Conservation (phyloP, 2,113 vertebrate genomes). For the Rhea americana region DNA sequence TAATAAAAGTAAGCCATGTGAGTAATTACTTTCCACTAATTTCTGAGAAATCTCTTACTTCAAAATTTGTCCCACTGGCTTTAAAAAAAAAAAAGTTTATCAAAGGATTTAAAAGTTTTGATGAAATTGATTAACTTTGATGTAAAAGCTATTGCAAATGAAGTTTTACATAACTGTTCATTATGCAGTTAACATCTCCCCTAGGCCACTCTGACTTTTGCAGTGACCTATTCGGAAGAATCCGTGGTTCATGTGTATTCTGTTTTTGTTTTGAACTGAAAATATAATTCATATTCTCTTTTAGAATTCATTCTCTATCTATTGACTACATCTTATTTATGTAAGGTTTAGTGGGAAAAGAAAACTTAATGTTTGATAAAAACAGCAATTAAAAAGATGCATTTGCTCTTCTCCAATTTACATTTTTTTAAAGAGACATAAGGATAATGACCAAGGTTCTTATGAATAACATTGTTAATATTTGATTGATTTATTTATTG, state of each 20-base stretch:
- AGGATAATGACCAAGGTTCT: constrained; percentile 44
- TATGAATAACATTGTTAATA: constrained; percentile 25
- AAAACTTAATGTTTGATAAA: neutral
- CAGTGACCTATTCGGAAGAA: neutral
- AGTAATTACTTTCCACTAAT: constrained; percentile 25
- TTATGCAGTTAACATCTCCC: neutral
- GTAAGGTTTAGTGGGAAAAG: neutral
- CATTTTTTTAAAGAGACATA: neutral
- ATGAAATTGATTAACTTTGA: neutral
- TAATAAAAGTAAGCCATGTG: constrained; percentile 26
- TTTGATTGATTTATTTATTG: constrained; percentile 44
- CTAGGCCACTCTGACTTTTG: neutral
- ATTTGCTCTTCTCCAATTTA: neutral
- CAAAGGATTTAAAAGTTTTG: neutral
- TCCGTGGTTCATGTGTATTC: neutral
- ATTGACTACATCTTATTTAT: neutral
- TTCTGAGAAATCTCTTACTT: neutral
- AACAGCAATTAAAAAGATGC: constrained; percentile 7
- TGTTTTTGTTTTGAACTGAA: neutral
- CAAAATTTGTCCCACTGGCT: neutral
- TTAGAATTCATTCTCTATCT: neutral
- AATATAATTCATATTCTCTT: neutral
- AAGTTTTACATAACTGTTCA: constrained; percentile 1
- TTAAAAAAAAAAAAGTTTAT: neutral
- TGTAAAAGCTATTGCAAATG: neutral